Evolutionary conservation across 30 jellyfish, hydroid and myxozoan species (phyloP).

Genomic region (Chrysaora quinquecirrha): DNA sequence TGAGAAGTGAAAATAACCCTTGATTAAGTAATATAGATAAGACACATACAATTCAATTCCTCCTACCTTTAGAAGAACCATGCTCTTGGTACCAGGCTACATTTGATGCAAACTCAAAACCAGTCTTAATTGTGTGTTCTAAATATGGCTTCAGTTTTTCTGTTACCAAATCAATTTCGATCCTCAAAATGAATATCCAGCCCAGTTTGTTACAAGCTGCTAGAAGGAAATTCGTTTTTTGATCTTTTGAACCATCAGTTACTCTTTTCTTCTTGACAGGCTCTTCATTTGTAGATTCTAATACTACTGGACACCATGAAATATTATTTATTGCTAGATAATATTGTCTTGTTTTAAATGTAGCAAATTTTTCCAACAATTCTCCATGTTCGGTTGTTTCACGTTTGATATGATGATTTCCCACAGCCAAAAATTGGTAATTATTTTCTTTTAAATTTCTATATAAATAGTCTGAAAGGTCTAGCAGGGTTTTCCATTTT

Average conservation of each 20-base stretch:
- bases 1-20: too few species aligned
- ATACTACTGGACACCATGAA: slow-evolving; percentile 48
- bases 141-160: slow-evolving; percentile 7
- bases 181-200: slow-evolving; percentile 36
- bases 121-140: slow-evolving; percentile 4
- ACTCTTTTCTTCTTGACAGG: background rate
- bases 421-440: background rate
- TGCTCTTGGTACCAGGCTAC: slow-evolving; percentile 51
- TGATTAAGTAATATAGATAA: too few species aligned
- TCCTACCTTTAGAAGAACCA: slow-evolving; percentile 41
- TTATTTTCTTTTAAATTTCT: slow-evolving; percentile 7
- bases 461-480: slow-evolving; percentile 21
- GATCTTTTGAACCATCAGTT: background rate
- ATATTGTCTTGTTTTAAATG: slow-evolving; percentile 27
- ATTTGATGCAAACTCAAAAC: slow-evolving; percentile 23
- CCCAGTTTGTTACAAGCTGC: slow-evolving; percentile 66
- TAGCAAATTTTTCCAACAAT: slow-evolving; percentile 6
- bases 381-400: background rate
- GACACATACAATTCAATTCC: too few species aligned
- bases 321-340: slow-evolving; percentile 41
- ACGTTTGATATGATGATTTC: too few species aligned
- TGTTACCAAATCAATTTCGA: background rate
- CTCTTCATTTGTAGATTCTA: background rate
- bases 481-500: background rate
- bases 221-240: background rate